Evolutionary conservation across 1,140 invertebrate genomes (phyloP).

Genomic region (Zaprionus africanus): DNA sequence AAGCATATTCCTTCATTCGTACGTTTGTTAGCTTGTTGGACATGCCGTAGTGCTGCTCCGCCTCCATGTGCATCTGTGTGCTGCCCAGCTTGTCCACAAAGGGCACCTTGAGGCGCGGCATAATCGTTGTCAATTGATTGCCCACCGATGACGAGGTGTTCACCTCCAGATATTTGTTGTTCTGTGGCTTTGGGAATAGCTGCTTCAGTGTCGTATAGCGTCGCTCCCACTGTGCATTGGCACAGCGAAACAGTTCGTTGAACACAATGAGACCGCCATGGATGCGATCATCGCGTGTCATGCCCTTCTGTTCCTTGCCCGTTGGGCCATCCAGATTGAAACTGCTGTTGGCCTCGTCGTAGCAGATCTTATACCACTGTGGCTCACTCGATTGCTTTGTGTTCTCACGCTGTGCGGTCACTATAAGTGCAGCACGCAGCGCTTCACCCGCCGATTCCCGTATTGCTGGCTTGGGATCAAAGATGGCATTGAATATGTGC

Average conservation of each 20-base stretch:
- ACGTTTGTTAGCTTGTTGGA: conserved; percentile 68
- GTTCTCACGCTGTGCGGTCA: conserved; percentile 97
- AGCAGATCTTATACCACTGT: conserved; percentile 96
- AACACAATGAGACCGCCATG: conserved; percentile 97
- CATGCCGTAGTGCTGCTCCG: conserved; percentile 69
- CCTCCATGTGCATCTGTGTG: conserved; percentile 62
- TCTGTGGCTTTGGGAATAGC: conserved; percentile 81
- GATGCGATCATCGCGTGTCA: conserved; percentile 94
- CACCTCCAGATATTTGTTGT: conserved; percentile 77
- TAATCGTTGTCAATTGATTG: conserved; percentile 73
- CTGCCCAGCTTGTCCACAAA: conserved; percentile 78
- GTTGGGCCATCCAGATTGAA: conserved; percentile 88
- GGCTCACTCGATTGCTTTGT: conserved; percentile 95
- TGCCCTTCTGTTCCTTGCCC: conserved; percentile 89
- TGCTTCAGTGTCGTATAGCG: conserved; percentile 90
- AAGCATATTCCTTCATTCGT: conserved; percentile 25
- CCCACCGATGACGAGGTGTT: conserved; percentile 36
- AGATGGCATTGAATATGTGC: conserved; percentile 95
- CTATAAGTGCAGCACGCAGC: conserved; percentile 95
- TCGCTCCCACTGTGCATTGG: conserved; percentile 95
- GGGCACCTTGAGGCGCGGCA: conserved; percentile 84
- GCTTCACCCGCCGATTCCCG: conserved; percentile 97
- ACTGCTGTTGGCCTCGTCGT: conserved; percentile 93
- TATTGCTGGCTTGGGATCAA: conserved; percentile 96
- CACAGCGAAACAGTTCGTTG: conserved; percentile 97